Percentiles rank a stretch among this genome's conserved stretches.
Conservation (phyloP, 2,113 vertebrate genomes). For the Pelvicachromis taeniatus region DNA sequence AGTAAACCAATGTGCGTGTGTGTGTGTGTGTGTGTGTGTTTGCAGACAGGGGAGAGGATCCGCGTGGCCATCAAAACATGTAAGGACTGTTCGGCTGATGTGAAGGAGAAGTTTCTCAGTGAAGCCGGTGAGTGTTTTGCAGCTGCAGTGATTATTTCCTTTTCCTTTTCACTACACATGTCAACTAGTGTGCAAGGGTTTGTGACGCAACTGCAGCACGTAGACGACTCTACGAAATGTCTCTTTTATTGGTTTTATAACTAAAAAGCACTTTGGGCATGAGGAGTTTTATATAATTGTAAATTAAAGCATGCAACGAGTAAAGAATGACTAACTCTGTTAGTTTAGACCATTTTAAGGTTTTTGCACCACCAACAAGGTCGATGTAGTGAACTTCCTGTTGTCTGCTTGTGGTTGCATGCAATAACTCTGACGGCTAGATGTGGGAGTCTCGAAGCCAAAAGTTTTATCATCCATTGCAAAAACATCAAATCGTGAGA, state of each 20-base stretch:
- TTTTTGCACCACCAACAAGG: neutral
- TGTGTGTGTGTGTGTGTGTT: neutral
- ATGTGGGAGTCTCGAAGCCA: neutral
- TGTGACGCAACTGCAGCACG: neutral
- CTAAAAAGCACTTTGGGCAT: neutral
- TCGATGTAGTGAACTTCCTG: conserved; percentile 21
- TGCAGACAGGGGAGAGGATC: conserved; percentile 79
- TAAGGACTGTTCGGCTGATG: conserved; percentile 83
- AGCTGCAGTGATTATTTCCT: neutral
- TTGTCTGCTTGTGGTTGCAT: conserved; percentile 5
- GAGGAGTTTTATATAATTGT: neutral
- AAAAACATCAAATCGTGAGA: neutral
- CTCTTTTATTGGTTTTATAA: neutral
- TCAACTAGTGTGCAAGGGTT: neutral
- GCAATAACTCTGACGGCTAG: neutral
- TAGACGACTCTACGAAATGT: neutral
- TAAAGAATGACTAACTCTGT: no score
- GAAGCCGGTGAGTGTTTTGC: conserved; percentile 80
- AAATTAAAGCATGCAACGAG: neutral
- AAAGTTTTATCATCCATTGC: neutral
- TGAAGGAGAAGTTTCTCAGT: conserved; percentile 92
- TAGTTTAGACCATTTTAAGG: neutral
- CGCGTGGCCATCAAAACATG: conserved; percentile 91
- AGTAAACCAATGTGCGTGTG: no score
- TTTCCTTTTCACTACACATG: neutral